These are phyloP conservation scores for Anser brachyrhynchus DNA, from an alignment of 2,113 vertebrate genomes.

Conservation along the genomic window DNA sequence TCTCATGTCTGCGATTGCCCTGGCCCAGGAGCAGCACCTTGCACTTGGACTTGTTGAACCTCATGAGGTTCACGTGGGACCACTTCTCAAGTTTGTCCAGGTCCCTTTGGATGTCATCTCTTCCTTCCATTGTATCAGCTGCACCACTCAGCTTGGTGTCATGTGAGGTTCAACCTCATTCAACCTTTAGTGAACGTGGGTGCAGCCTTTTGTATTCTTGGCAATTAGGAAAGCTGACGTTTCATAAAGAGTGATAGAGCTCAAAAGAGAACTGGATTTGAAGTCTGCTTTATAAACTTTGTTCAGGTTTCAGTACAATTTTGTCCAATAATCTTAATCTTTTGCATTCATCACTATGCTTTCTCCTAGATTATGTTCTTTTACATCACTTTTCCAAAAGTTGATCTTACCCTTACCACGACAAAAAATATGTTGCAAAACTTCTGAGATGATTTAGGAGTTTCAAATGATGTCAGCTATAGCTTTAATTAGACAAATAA, in stretches of 20 bases:
- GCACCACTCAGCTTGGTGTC: too few species aligned
- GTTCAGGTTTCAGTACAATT: neutral
- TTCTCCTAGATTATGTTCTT: neutral
- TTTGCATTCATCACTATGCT: neutral
- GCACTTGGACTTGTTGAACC: too few species aligned
- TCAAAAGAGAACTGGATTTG: neutral
- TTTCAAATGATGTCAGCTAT: neutral
- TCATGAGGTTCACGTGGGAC: too few species aligned
- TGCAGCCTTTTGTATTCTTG: neutral
- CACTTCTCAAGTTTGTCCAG: too few species aligned
- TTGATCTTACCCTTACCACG: neutral
- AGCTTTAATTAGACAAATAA: neutral
- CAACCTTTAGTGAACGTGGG: neutral
- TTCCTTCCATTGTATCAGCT: too few species aligned
- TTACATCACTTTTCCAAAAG: neutral
- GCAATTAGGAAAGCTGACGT: neutral
- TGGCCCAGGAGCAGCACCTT: too few species aligned
- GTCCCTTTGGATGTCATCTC: too few species aligned
- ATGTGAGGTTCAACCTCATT: too few species aligned
- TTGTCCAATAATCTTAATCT: neutral
- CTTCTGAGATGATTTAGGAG: neutral
- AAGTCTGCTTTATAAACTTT: neutral
- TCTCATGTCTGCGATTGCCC: too few species aligned
- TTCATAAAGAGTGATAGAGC: neutral
- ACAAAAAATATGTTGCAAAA: neutral